phyloP scores from a whole-genome alignment of 1,140 invertebrate genomes.

The Frieseomelitta varia region DNA sequence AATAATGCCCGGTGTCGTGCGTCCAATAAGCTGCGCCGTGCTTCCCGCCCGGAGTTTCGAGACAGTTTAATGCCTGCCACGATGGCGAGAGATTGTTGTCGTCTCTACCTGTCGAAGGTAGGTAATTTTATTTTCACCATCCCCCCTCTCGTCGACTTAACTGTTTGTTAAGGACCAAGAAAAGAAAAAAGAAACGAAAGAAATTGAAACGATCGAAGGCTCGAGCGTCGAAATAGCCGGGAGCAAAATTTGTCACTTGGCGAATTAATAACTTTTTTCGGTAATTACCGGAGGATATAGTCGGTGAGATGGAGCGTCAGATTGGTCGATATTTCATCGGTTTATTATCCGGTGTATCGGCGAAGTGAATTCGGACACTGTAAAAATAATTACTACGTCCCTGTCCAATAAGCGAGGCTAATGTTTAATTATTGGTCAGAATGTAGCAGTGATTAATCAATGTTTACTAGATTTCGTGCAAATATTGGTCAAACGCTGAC shows the following conservation, averaged over 20 bases:
- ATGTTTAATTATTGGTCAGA: conserved; percentile 24
- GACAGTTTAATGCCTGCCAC: background rate
- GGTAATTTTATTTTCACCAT: background rate
- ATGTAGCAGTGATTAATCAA: conserved; percentile 26
- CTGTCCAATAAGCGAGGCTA: background rate
- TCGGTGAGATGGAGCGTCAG: background rate
- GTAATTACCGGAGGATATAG: background rate
- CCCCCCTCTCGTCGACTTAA: background rate
- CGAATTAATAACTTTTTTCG: background rate
- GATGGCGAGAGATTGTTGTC: too few species aligned
- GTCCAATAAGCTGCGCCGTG: background rate
- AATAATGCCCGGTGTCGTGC: background rate
- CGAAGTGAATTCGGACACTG: background rate
- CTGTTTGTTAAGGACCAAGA: background rate
- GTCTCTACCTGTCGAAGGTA: background rate
- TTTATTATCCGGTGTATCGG: background rate
- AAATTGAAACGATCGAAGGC: background rate
- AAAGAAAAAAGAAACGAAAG: background rate
- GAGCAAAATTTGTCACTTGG: too few species aligned
- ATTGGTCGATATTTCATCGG: background rate
- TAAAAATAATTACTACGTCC: background rate
- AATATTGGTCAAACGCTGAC: conserved; percentile 28
- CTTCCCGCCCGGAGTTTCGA: background rate
- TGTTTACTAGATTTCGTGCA: conserved; percentile 22
- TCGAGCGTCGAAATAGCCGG: too few species aligned